Evolutionary conservation across 2,888 invertebrate species (phyloP).

Genomic region (Clanis bilineata): DNA sequence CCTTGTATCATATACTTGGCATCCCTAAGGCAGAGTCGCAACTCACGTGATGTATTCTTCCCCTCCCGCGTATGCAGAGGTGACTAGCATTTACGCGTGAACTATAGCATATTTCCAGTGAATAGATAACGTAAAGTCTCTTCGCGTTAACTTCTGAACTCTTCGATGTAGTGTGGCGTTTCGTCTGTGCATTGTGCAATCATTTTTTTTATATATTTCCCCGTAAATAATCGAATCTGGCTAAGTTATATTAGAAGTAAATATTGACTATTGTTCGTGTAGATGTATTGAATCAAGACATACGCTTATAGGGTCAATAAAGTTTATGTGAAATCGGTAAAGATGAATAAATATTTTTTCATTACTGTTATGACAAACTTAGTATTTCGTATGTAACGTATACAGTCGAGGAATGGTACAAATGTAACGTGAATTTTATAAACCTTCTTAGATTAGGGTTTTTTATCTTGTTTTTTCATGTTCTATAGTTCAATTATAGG

Average conservation of each 20-base stretch:
- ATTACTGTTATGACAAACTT: constrained; percentile 54
- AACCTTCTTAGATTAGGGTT: constrained; percentile 37
- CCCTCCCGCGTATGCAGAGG: no score
- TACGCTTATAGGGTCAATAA: constrained; percentile 65
- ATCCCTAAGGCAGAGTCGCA: no score
- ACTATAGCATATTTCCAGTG: constrained; percentile 8
- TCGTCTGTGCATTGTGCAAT: constrained; percentile 50
- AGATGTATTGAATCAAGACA: constrained; percentile 46
- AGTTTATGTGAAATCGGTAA: constrained; percentile 39
- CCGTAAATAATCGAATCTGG: constrained; percentile 38
- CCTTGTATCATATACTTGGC: no score
- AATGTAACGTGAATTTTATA: constrained; percentile 23
- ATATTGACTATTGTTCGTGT: constrained; percentile 25
- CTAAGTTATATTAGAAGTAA: constrained; percentile 42
- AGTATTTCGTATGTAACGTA: constrained; percentile 50
- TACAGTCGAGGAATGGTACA: constrained; percentile 65
- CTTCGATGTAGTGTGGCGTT: constrained; percentile 24
- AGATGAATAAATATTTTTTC: constrained; percentile 58
- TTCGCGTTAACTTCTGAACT: not conserved
- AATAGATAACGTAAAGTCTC: constrained; percentile 34
- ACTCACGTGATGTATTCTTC: no score
- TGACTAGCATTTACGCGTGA: not conserved
- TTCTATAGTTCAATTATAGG: constrained; percentile 23
- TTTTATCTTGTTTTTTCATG: constrained; percentile 13
- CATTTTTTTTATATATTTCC: constrained; percentile 33